Evolutionary conservation across 2,888 invertebrate species (phyloP), one percentile per base, ranked within the genome.

Genomic region (Cerastoderma edule): DNA sequence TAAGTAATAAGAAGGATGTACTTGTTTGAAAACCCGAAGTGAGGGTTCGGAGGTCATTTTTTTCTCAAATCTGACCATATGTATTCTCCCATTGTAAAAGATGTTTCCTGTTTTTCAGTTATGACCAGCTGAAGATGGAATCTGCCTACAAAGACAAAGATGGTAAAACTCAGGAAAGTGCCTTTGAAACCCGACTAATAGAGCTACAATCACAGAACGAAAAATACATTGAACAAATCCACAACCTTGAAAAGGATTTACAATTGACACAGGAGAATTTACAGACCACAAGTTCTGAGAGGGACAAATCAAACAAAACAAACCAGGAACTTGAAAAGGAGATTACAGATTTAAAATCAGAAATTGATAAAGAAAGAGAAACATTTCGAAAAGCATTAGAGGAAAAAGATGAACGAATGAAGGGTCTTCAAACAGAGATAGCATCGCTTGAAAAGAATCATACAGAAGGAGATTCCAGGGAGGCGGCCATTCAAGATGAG

Each of bases 111-210:
- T 67, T 13, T 80, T 84, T n/a, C 75, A 90, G 89, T 53, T 83
- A 85, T 80, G 85, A 88, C 69, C 83, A 85, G 46, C 68, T 87
- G 72, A 80, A 75, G 63, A 54, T 85, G 19, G 86, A 89, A 50
- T 77, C 82, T 30, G 84, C 84, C 16, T 72, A 78, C 22, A 70
- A 75, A 30, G 83, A 86, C 24, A 85, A 84, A 64, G 83, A 84
- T 30, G 82, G 80, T 71, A 78, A 72, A 63, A 66, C 68, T 19
- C 82, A 81, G 35, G 82, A 84, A 78, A 32, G 75, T 73, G 35
- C 78, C 77, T 44, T 65, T 63, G 75, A 84, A 80, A 39, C 80
- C 19, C 83, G 78, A 72, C 65, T 86, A 2, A 44, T 72, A n/a
- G 70, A 68, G 46, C 64, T 80, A 16, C 63, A 67, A 19, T 19